phyloP scores from a whole-genome alignment of 2,113 vertebrate species.

The Dendrocopos noguchii region DNA sequence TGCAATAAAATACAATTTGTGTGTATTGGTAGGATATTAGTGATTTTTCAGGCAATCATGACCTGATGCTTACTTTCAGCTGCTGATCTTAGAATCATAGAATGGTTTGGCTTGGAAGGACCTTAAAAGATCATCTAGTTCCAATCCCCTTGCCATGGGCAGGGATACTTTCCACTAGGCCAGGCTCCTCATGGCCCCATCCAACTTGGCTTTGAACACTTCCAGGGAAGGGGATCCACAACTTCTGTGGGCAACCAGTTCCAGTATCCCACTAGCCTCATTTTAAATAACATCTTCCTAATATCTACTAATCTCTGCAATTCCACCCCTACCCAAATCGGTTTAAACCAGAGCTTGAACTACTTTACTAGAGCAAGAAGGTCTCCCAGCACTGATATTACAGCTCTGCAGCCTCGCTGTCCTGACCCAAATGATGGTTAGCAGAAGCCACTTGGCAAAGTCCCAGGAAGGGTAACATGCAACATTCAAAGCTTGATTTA shows the following conservation, averaged over 20 bases:
- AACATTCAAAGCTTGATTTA: neutral
- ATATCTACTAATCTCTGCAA: too few species aligned
- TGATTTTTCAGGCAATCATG: neutral
- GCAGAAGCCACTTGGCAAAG: neutral
- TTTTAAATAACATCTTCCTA: too few species aligned
- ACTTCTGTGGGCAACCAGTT: neutral
- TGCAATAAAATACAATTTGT: neutral
- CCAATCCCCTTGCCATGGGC: too few species aligned
- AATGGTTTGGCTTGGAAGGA: too few species aligned
- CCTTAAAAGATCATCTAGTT: too few species aligned
- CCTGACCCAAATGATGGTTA: neutral
- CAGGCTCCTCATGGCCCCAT: neutral
- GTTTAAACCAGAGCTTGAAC: neutral
- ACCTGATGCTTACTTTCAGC: neutral
- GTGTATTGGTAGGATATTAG: neutral
- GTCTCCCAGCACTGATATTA: accelerated
- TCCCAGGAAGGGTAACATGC: neutral
- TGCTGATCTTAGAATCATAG: too few species aligned
- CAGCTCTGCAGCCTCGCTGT: neutral
- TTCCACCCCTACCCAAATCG: accelerated
- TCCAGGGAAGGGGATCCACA: neutral
- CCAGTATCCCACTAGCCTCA: neutral
- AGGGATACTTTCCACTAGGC: too few species aligned
- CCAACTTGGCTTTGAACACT: neutral
- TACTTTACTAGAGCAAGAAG: neutral